Conservation (phyloP, 2,797 vertebrate species). For the Eurystomus glaucurus region DNA sequence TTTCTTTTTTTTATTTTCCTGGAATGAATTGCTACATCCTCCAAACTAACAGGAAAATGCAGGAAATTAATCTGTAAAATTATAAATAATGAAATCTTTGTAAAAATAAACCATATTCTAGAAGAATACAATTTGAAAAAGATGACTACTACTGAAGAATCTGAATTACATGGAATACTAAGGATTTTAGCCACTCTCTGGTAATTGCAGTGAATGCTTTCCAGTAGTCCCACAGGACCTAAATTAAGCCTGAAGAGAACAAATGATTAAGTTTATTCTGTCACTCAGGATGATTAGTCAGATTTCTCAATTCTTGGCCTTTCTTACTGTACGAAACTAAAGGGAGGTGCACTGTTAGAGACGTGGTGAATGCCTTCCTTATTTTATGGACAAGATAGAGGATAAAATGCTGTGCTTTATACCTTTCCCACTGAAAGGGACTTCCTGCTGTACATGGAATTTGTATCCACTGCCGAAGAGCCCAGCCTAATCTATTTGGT, state of each 20-base stretch:
- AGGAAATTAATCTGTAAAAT: neutral
- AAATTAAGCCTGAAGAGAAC: neutral
- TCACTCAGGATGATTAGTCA: neutral
- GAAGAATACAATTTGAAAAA: neutral
- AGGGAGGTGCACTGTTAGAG: neutral
- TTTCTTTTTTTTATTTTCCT: neutral
- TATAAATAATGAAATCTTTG: neutral
- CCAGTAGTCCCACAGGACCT: neutral
- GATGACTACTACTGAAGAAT: neutral
- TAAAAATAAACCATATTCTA: neutral
- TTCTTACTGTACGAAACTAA: neutral
- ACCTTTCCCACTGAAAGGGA: neutral
- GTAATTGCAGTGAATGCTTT: neutral
- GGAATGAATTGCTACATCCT: neutral
- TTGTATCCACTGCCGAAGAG: neutral
- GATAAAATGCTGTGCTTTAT: accelerated
- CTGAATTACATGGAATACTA: neutral
- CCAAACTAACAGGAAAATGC: neutral
- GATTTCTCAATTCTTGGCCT: neutral
- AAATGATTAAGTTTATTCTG: neutral
- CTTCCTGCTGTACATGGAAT: neutral
- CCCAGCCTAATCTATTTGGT: neutral
- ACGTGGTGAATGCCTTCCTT: neutral
- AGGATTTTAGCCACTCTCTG: neutral
- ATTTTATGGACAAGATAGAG: neutral